Conservation (phyloP, 2,888 invertebrate genomes). For the Gonocerus acuteangulatus region DNA sequence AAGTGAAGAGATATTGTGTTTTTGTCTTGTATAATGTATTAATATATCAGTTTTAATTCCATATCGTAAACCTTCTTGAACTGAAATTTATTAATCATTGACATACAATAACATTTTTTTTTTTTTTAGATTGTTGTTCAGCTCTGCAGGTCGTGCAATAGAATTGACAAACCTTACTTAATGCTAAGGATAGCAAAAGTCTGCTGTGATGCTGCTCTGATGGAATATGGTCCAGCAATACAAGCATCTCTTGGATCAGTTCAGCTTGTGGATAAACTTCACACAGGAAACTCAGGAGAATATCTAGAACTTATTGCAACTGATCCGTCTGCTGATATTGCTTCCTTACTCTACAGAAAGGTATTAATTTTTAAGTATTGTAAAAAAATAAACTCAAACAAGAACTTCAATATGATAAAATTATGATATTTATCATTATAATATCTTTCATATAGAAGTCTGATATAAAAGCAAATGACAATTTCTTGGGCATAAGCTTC, state of each 20-base stretch:
- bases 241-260: constrained; percentile 61
- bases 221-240: constrained; percentile 69
- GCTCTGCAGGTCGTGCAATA: constrained; percentile 56
- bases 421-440: too few relatives aligned
- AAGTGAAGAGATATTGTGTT: too few relatives aligned
- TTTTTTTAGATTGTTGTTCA: constrained; percentile 55
- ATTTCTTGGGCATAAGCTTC: too few relatives aligned
- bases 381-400: too few relatives aligned
- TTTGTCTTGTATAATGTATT: too few relatives aligned
- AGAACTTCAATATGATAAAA: too few relatives aligned
- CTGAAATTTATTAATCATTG: too few relatives aligned
- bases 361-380: too few relatives aligned
- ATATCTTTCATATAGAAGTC: too few relatives aligned
- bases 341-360: constrained; percentile 68
- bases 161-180: constrained; percentile 63
- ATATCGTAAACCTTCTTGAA: too few relatives aligned
- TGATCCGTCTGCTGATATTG: constrained; percentile 53
- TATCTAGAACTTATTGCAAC: constrained; percentile 67
- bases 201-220: constrained; percentile 64
- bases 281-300: constrained; percentile 64
- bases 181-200: constrained; percentile 62
- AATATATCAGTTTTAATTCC: too few relatives aligned
- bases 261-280: constrained; percentile 66
- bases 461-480: too few relatives aligned
- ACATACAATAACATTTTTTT: constrained; percentile 4